A percentile compares a stretch with the other conserved stretches of the same genome.
Evolutionary conservation across 2,888 invertebrate species (phyloP).

Genomic region (Drosophila subsilvestris): DNA sequence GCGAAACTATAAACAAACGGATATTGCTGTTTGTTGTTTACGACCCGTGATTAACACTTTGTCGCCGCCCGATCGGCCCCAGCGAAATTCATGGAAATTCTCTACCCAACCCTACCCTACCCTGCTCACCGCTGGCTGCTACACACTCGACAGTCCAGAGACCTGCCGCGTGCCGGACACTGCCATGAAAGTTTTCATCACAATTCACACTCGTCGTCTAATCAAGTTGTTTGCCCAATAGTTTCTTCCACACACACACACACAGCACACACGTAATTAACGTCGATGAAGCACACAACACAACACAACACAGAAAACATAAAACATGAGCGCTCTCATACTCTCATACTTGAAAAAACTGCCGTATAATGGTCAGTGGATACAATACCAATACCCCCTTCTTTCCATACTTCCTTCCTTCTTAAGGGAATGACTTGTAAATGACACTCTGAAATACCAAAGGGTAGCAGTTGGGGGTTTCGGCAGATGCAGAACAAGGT

Average conservation of each 20-base stretch:
- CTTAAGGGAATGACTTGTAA: conserved; percentile 9
- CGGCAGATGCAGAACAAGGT: not conserved
- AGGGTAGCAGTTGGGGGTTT: not conserved
- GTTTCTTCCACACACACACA: conserved; percentile 57
- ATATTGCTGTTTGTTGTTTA: conserved; percentile 65
- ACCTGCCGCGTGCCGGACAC: conserved; percentile 63
- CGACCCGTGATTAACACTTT: conserved; percentile 56
- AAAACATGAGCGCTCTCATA: conserved; percentile 10
- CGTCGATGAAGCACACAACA: conserved; percentile 36
- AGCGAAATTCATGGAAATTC: conserved; percentile 45
- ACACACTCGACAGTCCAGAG: conserved; percentile 31
- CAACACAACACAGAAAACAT: conserved; percentile 8
- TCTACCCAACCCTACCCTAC: conserved; percentile 4
- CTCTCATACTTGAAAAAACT: conserved; percentile 1
- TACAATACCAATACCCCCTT: conserved; percentile 9
- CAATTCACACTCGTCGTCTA: conserved; percentile 67
- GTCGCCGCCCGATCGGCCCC: conserved; percentile 17
- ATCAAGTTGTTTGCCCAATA: conserved; percentile 75
- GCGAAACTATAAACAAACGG: conserved; percentile 56
- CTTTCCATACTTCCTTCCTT: not conserved
- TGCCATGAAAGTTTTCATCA: conserved; percentile 27
- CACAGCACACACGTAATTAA: conserved; percentile 62
- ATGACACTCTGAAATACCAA: conserved; percentile 1
- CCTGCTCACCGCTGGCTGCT: conserved; percentile 17
- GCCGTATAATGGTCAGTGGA: conserved; percentile 32